Evolutionary conservation across 1,140 invertebrate genomes (phyloP).

Genomic region (Glomeris maerens): DNA sequence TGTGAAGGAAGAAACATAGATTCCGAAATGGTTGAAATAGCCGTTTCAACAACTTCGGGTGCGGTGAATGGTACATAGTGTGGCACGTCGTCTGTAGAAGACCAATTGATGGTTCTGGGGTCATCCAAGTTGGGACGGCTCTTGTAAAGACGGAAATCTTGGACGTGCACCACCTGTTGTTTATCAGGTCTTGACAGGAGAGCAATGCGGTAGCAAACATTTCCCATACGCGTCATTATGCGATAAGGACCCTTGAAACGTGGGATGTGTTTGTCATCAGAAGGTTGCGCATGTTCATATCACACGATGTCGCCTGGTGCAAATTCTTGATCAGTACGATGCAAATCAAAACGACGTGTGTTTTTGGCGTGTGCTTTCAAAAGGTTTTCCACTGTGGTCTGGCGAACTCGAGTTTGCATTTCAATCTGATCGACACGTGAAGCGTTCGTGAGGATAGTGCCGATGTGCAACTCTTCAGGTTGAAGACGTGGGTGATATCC

Average conservation of each 20-base stretch:
- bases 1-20: no score
- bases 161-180: not conserved
- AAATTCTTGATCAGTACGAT: not conserved
- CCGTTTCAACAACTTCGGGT: no score
- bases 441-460: not conserved
- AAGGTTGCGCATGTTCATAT: not conserved
- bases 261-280: not conserved
- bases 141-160: not conserved
- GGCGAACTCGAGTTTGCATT: not conserved
- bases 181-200: not conserved
- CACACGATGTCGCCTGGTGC: not conserved
- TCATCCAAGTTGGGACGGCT: not conserved
- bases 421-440: not conserved
- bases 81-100: no score
- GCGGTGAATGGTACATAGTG: no score
- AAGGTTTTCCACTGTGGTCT: not conserved
- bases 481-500: constrained; percentile 12
- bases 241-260: not conserved
- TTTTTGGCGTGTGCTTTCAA: not conserved
- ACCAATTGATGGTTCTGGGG: no score
- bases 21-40: no score
- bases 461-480: not conserved
- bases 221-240: not conserved
- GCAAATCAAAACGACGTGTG: not conserved
- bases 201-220: not conserved